Conservation (phyloP, 2,113 vertebrate species). For the Melanostigma gelatinosum region DNA sequence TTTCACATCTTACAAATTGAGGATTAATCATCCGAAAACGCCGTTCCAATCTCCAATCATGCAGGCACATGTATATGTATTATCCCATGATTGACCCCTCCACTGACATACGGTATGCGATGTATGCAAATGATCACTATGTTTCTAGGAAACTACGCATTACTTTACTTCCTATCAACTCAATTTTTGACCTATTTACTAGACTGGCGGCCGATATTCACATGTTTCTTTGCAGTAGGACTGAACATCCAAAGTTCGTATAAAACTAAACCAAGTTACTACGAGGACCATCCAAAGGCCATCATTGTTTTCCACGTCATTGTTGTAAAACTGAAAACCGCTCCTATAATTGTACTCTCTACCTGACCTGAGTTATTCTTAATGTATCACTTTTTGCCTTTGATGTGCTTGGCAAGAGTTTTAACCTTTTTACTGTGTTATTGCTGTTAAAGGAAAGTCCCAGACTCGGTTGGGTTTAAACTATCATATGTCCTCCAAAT, state of each 20-base stretch:
- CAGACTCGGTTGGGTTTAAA: background rate
- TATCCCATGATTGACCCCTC: slow-evolving; percentile 14
- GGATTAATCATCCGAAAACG: slow-evolving; percentile 44
- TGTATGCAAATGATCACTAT: slow-evolving; percentile 18
- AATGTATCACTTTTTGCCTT: slow-evolving; percentile 10
- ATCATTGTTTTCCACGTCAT: slow-evolving; percentile 42
- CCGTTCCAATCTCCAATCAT: slow-evolving; percentile 25
- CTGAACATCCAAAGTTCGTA: slow-evolving; percentile 41
- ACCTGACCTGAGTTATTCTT: slow-evolving; percentile 27
- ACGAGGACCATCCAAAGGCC: slow-evolving; percentile 48
- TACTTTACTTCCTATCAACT: slow-evolving; percentile 41
- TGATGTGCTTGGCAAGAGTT: slow-evolving; percentile 38
- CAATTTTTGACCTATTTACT: slow-evolving; percentile 35
- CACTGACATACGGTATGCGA: slow-evolving; percentile 10
- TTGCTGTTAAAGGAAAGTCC: slow-evolving; percentile 31
- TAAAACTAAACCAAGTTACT: slow-evolving; percentile 28
- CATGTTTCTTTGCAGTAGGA: slow-evolving; percentile 30
- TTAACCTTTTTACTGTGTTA: slow-evolving; percentile 12
- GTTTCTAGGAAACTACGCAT: slow-evolving; percentile 40
- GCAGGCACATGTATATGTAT: slow-evolving; percentile 39
- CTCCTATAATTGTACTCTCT: slow-evolving; percentile 22
- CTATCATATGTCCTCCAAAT: background rate
- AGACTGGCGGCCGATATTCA: slow-evolving; percentile 7
- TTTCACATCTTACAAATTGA: slow-evolving; percentile 44
- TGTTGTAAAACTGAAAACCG: slow-evolving; percentile 32